Percentiles rank a stretch among this genome's conserved stretches.
phyloP scores from a whole-genome alignment of 2,888 invertebrate genomes.

The Malthinus flaveolus region DNA sequence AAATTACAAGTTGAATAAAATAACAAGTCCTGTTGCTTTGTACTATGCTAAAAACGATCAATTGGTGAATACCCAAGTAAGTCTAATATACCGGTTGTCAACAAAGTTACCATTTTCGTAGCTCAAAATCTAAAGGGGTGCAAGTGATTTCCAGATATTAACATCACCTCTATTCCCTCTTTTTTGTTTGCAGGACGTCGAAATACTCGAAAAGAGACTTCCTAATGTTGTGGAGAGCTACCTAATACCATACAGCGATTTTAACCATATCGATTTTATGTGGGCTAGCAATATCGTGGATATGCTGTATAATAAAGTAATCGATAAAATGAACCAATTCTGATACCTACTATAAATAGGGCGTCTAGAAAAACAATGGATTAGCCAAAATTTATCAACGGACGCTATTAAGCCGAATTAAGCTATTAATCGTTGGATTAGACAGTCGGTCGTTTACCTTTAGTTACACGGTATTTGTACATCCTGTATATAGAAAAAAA shows the following conservation, averaged over 20 bases:
- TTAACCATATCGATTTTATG: constrained; percentile 26
- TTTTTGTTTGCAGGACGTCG: constrained; percentile 21
- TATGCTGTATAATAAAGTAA: constrained; percentile 10
- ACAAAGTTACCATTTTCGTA: no score
- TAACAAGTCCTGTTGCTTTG: constrained; percentile 57
- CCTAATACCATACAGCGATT: constrained; percentile 8
- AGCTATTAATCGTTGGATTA: no score
- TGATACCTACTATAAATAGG: no score
- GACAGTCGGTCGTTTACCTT: no score
- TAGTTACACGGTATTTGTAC: no score
- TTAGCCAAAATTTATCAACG: no score
- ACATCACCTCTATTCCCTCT: neutral
- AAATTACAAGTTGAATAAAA: constrained; percentile 48
- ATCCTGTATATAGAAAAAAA: no score
- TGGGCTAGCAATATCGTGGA: constrained; percentile 11
- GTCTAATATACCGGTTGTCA: no score
- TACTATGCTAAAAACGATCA: constrained; percentile 60
- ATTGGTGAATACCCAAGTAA: constrained; percentile 26
- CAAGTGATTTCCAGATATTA: neutral
- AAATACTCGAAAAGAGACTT: constrained; percentile 13
- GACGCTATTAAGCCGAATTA: no score
- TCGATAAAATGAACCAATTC: neutral
- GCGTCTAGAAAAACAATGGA: no score
- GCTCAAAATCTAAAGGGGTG: no score
- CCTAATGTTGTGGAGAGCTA: constrained; percentile 21